Evolutionary conservation across 2,113 vertebrate species (phyloP), one percentile per base, ranked within the genome.

Genomic region (Peromyscus maniculatus): DNA sequence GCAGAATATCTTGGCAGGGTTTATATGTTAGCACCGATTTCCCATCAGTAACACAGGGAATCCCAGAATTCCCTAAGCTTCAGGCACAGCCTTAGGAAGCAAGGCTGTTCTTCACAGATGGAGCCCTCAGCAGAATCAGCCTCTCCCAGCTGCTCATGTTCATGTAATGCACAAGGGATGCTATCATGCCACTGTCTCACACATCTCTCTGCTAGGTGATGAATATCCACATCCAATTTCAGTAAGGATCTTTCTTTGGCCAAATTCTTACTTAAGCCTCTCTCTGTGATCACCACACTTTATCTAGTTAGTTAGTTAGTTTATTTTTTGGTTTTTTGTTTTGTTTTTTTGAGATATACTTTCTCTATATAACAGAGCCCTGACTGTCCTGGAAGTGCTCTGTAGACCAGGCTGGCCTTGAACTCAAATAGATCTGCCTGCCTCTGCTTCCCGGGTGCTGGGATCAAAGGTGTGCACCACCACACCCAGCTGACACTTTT

Each of bases 41-140:
- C 33, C 3, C 19, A 71, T 2, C 10, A 49, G 59, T 95, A 77
- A 39, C 15, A 10, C 17, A 5, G 5, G 57, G n/a, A 91, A 11
- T 10, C 16, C 49, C 67, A 93, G 46, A 69, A 59, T 26, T 62
- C 39, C 39, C 49, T 13, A 31, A 43, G 13, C 22, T 33, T 87
- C n/a, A 49, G 49, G 17, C 1, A 69, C 8, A 55, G 26, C 22
- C 33, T 16, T 17, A 52, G 67, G 22, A 55, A 86, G 26, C 43
- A 91, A 55, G 21, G 26, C 43, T 89, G 4, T 49, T 92, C 49
- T 71, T 69, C 6, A 0, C 0, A 71, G 49, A 9, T 12, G 2
- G 36, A 62, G 4, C 0, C 3, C n/a, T 52, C 31, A 7, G 26
- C 8, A 3, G 0, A 6, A 17, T 72, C 78, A 52, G 57, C 33